These are phyloP conservation scores for Hyalella azteca DNA, from an alignment of 2,888 invertebrate species.

Conservation along the genomic window DNA sequence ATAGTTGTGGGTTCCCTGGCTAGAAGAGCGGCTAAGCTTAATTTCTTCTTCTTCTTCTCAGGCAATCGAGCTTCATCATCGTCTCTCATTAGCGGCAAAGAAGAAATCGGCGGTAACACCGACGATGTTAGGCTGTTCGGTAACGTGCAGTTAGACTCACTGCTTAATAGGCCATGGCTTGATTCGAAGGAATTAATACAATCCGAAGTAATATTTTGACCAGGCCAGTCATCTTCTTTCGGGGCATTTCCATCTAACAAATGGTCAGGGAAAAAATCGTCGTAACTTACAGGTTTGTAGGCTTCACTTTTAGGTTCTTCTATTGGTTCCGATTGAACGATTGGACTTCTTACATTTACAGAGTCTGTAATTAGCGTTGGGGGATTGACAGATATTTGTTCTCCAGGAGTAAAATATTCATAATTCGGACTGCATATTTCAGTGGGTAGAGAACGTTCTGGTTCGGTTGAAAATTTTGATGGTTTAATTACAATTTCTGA, in stretches of 20 bases:
- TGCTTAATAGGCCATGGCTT: neutral
- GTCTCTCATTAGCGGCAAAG: neutral
- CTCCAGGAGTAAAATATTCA: neutral
- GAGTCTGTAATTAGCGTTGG: neutral
- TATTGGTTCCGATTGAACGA: neutral
- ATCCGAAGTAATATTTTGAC: neutral
- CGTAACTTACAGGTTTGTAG: constrained; percentile 34
- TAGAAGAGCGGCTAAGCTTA: neutral
- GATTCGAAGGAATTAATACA: neutral
- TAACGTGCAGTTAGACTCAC: neutral
- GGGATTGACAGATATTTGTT: neutral
- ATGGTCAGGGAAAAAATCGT: constrained; percentile 26
- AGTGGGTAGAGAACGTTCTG: neutral
- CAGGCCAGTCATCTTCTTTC: neutral
- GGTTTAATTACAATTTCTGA: neutral
- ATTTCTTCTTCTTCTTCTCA: constrained; percentile 9
- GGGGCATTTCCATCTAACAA: neutral
- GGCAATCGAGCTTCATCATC: neutral
- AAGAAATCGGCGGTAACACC: constrained; percentile 11
- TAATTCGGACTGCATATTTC: neutral
- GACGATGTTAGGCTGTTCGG: neutral
- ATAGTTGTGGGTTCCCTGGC: neutral
- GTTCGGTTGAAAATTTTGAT: neutral
- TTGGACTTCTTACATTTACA: neutral
- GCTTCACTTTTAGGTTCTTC: neutral